Percentiles rank a stretch among this genome's conserved stretches.
These are phyloP conservation scores for Girardinichthys multiradiatus DNA, from an alignment of 2,113 vertebrate species.

Conservation along the genomic window DNA sequence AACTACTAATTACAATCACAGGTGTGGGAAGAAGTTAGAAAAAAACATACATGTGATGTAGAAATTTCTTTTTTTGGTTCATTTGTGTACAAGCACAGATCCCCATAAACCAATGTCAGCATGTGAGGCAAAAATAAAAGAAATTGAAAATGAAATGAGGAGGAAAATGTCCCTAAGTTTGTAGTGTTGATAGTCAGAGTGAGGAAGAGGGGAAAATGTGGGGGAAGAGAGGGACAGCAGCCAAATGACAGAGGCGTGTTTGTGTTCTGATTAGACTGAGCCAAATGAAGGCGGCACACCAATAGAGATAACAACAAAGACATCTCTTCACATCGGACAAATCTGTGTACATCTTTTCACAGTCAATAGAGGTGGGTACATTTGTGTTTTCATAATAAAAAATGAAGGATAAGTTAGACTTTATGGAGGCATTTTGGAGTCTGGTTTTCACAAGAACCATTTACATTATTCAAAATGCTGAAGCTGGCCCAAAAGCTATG, in stretches of 20 bases:
- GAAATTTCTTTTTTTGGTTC: constrained; percentile 3
- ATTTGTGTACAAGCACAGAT: not conserved
- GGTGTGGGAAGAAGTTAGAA: constrained; percentile 13
- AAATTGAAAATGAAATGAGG: constrained; percentile 23
- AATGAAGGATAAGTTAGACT: constrained; percentile 9
- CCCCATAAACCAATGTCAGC: not conserved
- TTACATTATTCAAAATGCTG: constrained; percentile 10
- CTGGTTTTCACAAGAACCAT: not conserved
- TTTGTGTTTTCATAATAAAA: constrained; percentile 60
- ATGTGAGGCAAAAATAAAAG: not conserved
- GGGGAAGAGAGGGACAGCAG: constrained; percentile 49
- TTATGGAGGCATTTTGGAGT: constrained; percentile 9
- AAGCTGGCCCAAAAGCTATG: constrained; percentile 11
- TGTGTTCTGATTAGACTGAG: constrained; percentile 79
- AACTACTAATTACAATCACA: constrained; percentile 33
- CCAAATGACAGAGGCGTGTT: constrained; percentile 83
- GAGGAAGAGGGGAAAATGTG: constrained; percentile 25
- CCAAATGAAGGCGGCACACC: constrained; percentile 76
- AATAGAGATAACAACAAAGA: constrained; percentile 79
- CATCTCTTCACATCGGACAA: constrained; percentile 68
- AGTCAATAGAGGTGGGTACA: constrained; percentile 62
- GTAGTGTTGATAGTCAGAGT: constrained; percentile 46
- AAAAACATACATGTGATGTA: constrained; percentile 2
- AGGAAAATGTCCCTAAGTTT: constrained; percentile 37
- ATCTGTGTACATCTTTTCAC: constrained; percentile 74